Percentiles rank a stretch among this genome's conserved stretches.
Evolutionary conservation across 2,113 vertebrate genomes (phyloP).

Genomic region (Apistogramma diplotaenia): DNA sequence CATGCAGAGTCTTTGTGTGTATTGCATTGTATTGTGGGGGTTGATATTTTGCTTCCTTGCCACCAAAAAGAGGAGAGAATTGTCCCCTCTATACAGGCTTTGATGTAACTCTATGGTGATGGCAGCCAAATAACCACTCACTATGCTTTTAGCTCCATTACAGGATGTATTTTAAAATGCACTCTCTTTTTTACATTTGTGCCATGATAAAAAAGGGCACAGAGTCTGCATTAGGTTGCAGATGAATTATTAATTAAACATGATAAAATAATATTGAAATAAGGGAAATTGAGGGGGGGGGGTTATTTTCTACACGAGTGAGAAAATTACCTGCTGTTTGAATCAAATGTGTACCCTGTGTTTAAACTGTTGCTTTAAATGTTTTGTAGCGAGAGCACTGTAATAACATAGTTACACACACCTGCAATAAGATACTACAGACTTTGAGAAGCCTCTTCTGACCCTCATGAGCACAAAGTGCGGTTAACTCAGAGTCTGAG

Average conservation of each 20-base stretch:
- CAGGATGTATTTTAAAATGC: slow-evolving; percentile 39
- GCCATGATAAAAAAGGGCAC: background rate
- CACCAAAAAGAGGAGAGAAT: slow-evolving; percentile 9
- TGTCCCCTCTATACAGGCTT: slow-evolving; percentile 17
- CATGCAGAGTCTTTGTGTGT: background rate
- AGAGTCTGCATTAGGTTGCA: background rate
- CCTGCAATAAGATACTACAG: background rate
- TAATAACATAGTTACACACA: background rate
- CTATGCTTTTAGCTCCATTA: slow-evolving; percentile 61
- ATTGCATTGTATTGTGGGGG: background rate
- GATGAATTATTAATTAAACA: background rate
- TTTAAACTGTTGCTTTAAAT: background rate
- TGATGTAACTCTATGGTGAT: slow-evolving; percentile 46
- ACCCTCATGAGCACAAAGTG: background rate
- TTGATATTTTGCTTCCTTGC: background rate
- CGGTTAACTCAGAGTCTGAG: rapidly evolving
- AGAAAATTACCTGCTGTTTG: background rate
- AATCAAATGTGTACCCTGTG: background rate
- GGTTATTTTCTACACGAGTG: background rate
- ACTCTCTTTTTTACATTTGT: slow-evolving; percentile 17
- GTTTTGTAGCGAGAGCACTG: background rate
- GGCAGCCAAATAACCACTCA: slow-evolving; percentile 51
- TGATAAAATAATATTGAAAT: background rate
- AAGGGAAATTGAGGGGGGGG: no score
- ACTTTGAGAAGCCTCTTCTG: background rate